A percentile compares a stretch with the other conserved stretches of the same genome.
These are phyloP conservation scores for Pristionchus mayeri DNA, from an alignment of 2,888 invertebrate genomes.

Conservation along the genomic window DNA sequence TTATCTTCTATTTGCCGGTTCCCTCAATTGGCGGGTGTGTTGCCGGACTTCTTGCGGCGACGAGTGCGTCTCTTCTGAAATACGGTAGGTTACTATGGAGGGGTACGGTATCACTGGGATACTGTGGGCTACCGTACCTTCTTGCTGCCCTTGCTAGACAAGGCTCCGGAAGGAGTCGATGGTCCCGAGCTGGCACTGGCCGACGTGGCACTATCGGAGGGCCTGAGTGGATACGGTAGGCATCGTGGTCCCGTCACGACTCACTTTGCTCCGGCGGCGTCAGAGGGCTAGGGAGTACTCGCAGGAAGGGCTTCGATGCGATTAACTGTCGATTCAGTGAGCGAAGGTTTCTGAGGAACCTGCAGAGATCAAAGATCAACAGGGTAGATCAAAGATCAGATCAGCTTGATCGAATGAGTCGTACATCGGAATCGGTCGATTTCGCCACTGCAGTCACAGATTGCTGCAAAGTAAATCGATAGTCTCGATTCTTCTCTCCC, in stretches of 20 bases:
- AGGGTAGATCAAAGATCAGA: too few species aligned
- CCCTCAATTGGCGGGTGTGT: background rate
- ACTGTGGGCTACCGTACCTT: background rate
- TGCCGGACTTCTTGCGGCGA: constrained; percentile 26
- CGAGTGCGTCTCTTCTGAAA: background rate
- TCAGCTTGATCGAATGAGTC: background rate
- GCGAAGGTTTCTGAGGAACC: constrained; percentile 18
- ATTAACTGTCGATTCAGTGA: constrained; percentile 24
- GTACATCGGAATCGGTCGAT: constrained; percentile 25
- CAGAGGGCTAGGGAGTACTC: background rate
- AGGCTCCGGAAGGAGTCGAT: background rate
- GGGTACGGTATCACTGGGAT: background rate
- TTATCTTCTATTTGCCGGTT: constrained; percentile 28
- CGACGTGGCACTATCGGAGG: constrained; percentile 13
- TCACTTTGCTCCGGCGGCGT: background rate
- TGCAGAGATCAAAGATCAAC: background rate
- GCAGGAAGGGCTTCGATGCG: constrained; percentile 28
- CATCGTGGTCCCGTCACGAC: too few species aligned
- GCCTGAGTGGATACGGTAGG: background rate
- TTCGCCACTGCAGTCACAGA: constrained; percentile 27
- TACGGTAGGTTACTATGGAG: background rate
- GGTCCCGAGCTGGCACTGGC: background rate
- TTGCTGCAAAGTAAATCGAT: constrained; percentile 9
- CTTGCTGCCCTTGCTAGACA: constrained; percentile 25
- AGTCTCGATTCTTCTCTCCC: background rate